Conservation (phyloP, 2,888 invertebrate species). For the Leistus spinibarbis region DNA sequence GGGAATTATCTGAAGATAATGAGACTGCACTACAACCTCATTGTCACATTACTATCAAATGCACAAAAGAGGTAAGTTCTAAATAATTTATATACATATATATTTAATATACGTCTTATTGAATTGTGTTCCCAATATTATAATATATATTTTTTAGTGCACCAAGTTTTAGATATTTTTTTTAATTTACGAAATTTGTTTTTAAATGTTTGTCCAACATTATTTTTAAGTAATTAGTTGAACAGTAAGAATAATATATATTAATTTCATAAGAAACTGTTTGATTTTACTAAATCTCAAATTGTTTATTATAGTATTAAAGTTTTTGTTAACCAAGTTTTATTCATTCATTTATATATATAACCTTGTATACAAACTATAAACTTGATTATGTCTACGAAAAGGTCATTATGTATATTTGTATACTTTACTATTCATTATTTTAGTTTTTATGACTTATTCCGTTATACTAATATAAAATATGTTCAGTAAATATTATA, state of each 20-base stretch:
- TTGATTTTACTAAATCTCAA: too few relatives aligned
- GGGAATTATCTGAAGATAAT: constrained; percentile 54
- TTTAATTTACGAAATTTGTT: not conserved
- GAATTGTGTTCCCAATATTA: too few relatives aligned
- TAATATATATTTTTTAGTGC: too few relatives aligned
- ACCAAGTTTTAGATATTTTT: too few relatives aligned
- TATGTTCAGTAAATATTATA: not conserved
- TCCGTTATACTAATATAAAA: not conserved
- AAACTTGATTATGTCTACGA: not conserved
- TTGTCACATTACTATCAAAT: constrained; percentile 91
- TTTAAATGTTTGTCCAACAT: not conserved
- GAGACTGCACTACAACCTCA: constrained; percentile 75
- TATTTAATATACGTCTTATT: too few relatives aligned
- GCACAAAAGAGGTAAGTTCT: constrained; percentile 80
- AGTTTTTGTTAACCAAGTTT: not conserved
- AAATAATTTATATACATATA: not conserved
- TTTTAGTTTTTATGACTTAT: not conserved
- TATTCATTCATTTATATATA: not conserved
- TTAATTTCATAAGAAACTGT: too few relatives aligned
- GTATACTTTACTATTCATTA: not conserved
- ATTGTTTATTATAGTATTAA: not conserved
- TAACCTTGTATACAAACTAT: not conserved
- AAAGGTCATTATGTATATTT: not conserved
- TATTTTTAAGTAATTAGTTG: too few relatives aligned
- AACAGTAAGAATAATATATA: too few relatives aligned